These are phyloP conservation scores for Hypercompe scribonia DNA, from an alignment of 2,888 invertebrate species.

Conservation along the genomic window DNA sequence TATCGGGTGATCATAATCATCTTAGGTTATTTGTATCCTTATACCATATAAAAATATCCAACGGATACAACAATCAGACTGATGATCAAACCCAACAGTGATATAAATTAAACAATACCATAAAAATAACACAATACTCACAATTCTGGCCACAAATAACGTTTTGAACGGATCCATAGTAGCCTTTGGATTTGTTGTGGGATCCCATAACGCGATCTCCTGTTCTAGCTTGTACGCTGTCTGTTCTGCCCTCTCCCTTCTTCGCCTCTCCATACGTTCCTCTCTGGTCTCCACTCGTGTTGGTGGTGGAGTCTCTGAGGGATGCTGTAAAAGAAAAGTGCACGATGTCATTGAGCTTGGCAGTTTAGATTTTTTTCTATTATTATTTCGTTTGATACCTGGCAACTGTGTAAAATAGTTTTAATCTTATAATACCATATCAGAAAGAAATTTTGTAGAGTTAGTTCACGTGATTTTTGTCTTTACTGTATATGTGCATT, in stretches of 20 bases:
- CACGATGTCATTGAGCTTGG: neutral
- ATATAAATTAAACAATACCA: neutral
- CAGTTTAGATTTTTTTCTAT: too few relatives aligned
- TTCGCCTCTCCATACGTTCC: slow-evolving; percentile 94
- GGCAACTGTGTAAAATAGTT: too few relatives aligned
- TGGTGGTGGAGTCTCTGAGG: slow-evolving; percentile 98
- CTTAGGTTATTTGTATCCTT: too few relatives aligned
- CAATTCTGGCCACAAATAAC: slow-evolving; percentile 97
- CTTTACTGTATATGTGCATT: too few relatives aligned
- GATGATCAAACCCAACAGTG: too few relatives aligned
- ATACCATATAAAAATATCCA: too few relatives aligned
- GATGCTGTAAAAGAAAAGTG: slow-evolving; percentile 89
- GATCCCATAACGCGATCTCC: slow-evolving; percentile 99
- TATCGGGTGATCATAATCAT: too few relatives aligned
- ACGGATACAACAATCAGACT: too few relatives aligned
- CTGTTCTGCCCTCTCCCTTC: slow-evolving; percentile 97
- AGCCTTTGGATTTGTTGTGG: slow-evolving; percentile 90
- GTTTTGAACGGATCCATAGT: slow-evolving; percentile 99
- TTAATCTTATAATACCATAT: too few relatives aligned
- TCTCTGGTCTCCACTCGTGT: slow-evolving; percentile 97
- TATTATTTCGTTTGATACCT: too few relatives aligned
- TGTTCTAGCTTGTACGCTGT: slow-evolving; percentile 99
- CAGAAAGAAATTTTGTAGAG: too few relatives aligned
- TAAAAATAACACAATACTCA: slow-evolving; percentile 85
- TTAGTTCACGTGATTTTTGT: too few relatives aligned